Conservation (phyloP, 2,888 invertebrate genomes). For the Tricholauxania praeusta region DNA sequence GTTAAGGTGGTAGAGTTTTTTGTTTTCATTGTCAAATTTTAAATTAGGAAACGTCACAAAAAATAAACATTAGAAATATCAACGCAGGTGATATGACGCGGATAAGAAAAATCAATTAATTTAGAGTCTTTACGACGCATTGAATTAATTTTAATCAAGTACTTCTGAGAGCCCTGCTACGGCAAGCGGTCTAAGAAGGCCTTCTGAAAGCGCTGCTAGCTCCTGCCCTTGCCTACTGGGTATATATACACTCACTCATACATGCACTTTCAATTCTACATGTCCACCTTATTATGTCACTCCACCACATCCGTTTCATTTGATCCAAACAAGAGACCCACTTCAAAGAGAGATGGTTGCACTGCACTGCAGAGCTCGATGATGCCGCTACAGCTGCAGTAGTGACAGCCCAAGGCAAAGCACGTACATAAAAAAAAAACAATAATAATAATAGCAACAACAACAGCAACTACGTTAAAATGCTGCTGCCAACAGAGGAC, state of each 20-base stretch:
- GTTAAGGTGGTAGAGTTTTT: no score
- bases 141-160: no score
- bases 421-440: conserved; percentile 41
- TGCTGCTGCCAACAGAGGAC: conserved; percentile 35
- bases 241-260: conserved; percentile 19
- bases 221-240: no score
- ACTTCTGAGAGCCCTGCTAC: no score
- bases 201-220: no score
- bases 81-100: no score
- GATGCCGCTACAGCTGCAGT: conserved; percentile 4
- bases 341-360: neutral
- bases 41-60: no score
- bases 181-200: no score
- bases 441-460: conserved; percentile 7
- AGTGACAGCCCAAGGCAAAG: conserved; percentile 48
- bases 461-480: conserved; percentile 4
- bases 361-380: neutral
- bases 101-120: no score
- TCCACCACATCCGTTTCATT: conserved; percentile 55
- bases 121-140: no score
- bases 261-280: conserved; percentile 46
- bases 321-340: conserved; percentile 54
- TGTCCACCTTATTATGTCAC: conserved; percentile 51
- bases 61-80: no score
- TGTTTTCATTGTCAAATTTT: no score